phyloP scores from a whole-genome alignment of 2,113 vertebrate genomes.

The Pleuronectes platessa region DNA sequence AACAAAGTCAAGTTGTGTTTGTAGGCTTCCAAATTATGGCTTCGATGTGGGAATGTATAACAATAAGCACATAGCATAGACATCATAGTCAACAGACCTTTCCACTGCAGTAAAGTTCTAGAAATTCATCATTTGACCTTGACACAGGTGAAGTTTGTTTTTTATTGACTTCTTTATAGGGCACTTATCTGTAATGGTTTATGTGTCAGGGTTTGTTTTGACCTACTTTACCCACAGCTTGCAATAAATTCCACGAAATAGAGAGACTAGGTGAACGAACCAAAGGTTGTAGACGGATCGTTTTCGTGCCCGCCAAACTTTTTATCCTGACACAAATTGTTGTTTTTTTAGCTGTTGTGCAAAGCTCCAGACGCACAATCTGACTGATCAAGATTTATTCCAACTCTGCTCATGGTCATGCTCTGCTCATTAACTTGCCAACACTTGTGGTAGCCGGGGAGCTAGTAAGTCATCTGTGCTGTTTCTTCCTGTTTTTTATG shows the following conservation, averaged over 20 bases:
- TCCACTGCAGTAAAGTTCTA: slow-evolving; percentile 8
- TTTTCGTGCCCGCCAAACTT: background rate
- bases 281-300: background rate
- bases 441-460: slow-evolving; percentile 39
- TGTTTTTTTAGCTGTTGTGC: background rate
- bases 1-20: background rate
- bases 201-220: slow-evolving; percentile 11
- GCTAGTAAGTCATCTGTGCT: slow-evolving; percentile 53
- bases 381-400: slow-evolving; percentile 33
- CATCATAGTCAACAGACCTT: background rate
- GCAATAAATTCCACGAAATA: slow-evolving; percentile 14
- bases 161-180: slow-evolving; percentile 51
- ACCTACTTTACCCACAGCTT: background rate
- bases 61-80: background rate
- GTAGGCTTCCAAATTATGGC: background rate
- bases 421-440: slow-evolving; percentile 56
- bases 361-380: slow-evolving; percentile 10
- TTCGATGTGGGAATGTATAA: background rate
- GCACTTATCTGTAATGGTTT: slow-evolving; percentile 4
- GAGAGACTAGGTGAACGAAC: background rate
- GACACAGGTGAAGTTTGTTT: slow-evolving; percentile 30
- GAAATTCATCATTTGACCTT: slow-evolving; percentile 34
- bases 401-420: slow-evolving; percentile 33
- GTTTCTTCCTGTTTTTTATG: slow-evolving; percentile 26
- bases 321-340: slow-evolving; percentile 24